Evolutionary conservation across 2,888 invertebrate species (phyloP), one percentile per base, ranked within the genome.

Genomic region (Orgyia antiqua): DNA sequence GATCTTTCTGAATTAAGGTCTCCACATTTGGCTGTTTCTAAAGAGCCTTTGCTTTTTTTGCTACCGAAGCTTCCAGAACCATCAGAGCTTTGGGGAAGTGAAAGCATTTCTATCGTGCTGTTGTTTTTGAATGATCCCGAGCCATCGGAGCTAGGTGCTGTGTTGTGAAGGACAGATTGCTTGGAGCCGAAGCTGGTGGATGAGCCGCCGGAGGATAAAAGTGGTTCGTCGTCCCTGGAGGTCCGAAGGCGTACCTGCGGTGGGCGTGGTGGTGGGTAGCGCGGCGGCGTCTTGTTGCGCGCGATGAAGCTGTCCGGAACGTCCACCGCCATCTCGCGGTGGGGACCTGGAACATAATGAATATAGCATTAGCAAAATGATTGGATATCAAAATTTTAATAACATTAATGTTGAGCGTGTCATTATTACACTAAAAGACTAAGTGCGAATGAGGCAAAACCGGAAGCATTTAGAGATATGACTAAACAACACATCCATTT

Each of bases 241-340:
- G 71, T 59, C 48, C 77, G 80, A 43, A 73, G 73, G 51, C 80
- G 83, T 84, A 91, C 89, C 89, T 90, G 90, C 48, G 90, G 88
- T 51, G 91, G 91, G 56, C 93, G 90, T 31, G 94, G 94, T 27
- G 94, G 94, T 44, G 94, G 94, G 89, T 95, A 96, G 61, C 95
- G 89, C 20, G 96, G 97, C 24, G 96, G 95, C 47, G 95, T 95
- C 87, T 97, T 97, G 80, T 93, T 94, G 63, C 94, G 88, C 52
- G 94, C 95, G 66, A 96, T 92, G 88, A 97, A 97, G 62, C 93
- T 93, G 75, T 97, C 97, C 67, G 98, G 98, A 63, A 97, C 97
- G 87, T 98, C 98, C 78, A 98, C 97, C 73, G 98, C 97, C 95
- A 98, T 96, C 91, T 98, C 98, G 73, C 98, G 93, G 89, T 97